Conservation (phyloP, 2,888 invertebrate species). For the Saturnia japonica region DNA sequence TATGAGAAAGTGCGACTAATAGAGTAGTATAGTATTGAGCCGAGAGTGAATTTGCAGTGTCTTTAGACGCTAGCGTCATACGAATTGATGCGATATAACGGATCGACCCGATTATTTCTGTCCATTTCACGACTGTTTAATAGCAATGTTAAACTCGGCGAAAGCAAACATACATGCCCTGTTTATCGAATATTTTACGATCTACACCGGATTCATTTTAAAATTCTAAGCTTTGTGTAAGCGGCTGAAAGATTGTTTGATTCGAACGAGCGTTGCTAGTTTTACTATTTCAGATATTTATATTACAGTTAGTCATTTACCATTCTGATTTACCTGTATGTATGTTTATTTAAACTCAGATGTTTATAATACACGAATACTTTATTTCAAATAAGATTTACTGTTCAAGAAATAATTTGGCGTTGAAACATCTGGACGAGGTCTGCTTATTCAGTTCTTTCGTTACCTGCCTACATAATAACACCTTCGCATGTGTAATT, state of each 20-base stretch:
- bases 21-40: conserved; percentile 68
- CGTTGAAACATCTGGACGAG: conserved; percentile 65
- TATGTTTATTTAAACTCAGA: conserved; percentile 73
- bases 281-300: conserved; percentile 77
- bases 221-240: conserved; percentile 76
- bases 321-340: conserved; percentile 79
- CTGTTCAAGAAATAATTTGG: conserved; percentile 67
- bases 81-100: conserved; percentile 79
- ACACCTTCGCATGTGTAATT: conserved; percentile 38
- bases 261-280: conserved; percentile 62
- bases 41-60: conserved; percentile 47
- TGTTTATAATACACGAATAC: conserved; percentile 77
- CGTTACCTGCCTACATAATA: conserved; percentile 38
- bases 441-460: conserved; percentile 54
- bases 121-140: conserved; percentile 81
- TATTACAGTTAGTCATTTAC: conserved; percentile 79
- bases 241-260: conserved; percentile 76
- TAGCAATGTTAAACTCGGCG: conserved; percentile 80
- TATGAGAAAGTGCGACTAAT: conserved; percentile 57
- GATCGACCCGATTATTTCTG: conserved; percentile 81
- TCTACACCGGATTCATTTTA: conserved; percentile 76
- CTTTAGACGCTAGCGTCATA: conserved; percentile 72
- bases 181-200: conserved; percentile 82
- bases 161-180: conserved; percentile 79
- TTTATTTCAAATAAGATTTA: conserved; percentile 77